Base-by-base conservation (phyloP, 2,797 vertebrate species). In the Prunella strophiata region DNA sequence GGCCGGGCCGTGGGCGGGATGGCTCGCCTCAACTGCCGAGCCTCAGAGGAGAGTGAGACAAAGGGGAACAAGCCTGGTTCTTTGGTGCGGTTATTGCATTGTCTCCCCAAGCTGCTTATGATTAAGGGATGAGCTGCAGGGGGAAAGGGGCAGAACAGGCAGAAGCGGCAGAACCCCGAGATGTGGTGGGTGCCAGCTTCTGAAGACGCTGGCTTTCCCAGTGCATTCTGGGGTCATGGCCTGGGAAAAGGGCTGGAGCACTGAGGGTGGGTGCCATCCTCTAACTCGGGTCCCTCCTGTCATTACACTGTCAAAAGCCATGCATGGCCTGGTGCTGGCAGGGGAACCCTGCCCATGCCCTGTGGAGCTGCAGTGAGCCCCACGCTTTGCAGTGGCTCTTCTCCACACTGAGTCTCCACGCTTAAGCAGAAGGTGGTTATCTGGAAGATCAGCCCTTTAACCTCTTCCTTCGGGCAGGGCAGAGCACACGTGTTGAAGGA, bases 11-110 rank as follows among this genome's bases (percentile, higher is more conserved):
- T 25, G 85, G 79, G 88, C 4, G 1, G 58, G 72, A 85, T 59
- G 75, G 79, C 58, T 80, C 1, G 13, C 51, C 81, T 75, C 4
- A 1, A 42, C 52, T 20, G 67, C 87, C 1, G 36, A 73, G 66
- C 76, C 93, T 85, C 77, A 65, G 52, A 89, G 85, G 54, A 77
- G 52, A 2, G 3, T 16, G 25, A 94, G 85, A 95, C 85, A 94
- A 93, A 91, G 70, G 48, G 71, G 63, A 94, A 77, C 52, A 5
- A 97, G 98, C 97, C 98, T 98, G 97, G 45, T 42, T 52, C 86
- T 92, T 93, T 89, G 88, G 93, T 95, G 88, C 2, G 61, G 91
- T 91, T 91, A n/a, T 42, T 94, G 72, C 89, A 93, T 95, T 94
- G 93, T 95, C 78, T 92, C 68, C 61, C 78, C 89, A 89, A 88